phyloP scores from a whole-genome alignment of 2,113 vertebrate genomes.

The Callipepla squamata region DNA sequence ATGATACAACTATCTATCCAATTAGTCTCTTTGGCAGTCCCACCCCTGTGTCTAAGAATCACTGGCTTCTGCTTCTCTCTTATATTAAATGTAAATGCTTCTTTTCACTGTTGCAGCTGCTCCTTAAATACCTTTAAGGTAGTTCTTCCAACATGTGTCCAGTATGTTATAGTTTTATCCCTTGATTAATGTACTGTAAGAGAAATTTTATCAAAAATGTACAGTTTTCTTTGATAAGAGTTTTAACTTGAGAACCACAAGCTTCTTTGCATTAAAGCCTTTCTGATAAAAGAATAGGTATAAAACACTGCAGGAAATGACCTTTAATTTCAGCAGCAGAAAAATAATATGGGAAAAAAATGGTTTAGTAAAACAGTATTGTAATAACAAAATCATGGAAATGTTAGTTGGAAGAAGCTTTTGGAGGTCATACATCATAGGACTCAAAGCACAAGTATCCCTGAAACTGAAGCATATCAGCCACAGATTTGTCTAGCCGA shows the following conservation, averaged over 20 bases:
- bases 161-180: not conserved
- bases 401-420: not conserved
- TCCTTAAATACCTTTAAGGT: not conserved
- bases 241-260: not conserved
- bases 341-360: not conserved
- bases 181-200: not conserved
- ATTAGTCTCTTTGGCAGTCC: not conserved
- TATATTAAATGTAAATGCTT: not conserved
- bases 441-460: not conserved
- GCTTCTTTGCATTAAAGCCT: not conserved
- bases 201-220: not conserved
- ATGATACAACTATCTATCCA: not conserved
- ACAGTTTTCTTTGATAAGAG: not conserved
- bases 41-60: not conserved
- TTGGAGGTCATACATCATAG: not conserved
- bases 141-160: not conserved
- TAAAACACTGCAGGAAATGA: not conserved
- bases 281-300: not conserved
- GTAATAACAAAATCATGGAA: not conserved
- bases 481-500: fast-evolving
- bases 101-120: not conserved
- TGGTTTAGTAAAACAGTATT: not conserved
- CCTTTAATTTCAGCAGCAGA: not conserved
- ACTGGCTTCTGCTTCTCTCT: not conserved
- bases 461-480: not conserved